Percentiles rank a stretch among this genome's conserved stretches.
These are phyloP conservation scores for Brachionus paranguensis DNA, from an alignment of 1,140 invertebrate genomes.

Conservation along the genomic window DNA sequence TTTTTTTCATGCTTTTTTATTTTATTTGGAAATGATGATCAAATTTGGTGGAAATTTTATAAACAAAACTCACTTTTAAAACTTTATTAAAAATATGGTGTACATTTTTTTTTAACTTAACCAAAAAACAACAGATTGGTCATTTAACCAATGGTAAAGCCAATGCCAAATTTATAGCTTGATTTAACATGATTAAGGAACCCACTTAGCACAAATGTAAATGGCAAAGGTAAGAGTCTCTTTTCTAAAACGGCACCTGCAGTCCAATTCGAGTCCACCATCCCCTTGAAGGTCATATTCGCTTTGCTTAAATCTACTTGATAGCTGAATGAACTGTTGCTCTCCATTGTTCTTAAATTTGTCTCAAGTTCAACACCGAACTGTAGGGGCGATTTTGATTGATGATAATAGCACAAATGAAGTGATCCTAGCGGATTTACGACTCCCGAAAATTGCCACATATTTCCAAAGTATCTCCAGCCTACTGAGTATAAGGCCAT, in stretches of 20 bases:
- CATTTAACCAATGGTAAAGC: constrained; percentile 53
- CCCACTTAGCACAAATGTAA: constrained; percentile 83
- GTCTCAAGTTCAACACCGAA: constrained; percentile 63
- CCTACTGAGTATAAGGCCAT: constrained; percentile 37
- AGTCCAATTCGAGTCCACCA: constrained; percentile 87
- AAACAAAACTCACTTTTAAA: not conserved
- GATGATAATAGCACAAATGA: constrained; percentile 39
- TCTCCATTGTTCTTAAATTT: constrained; percentile 78
- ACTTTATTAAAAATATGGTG: not conserved
- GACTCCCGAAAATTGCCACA: constrained; percentile 18
- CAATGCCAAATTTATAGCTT: constrained; percentile 56
- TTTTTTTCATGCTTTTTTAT: not conserved
- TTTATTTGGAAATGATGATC: not conserved
- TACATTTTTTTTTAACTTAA: not conserved
- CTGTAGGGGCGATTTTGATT: constrained; percentile 9
- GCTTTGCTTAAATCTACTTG: constrained; percentile 93
- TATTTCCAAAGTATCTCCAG: constrained; percentile 33
- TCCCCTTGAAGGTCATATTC: constrained; percentile 85
- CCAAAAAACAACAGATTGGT: not conserved
- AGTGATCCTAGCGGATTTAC: constrained; percentile 31
- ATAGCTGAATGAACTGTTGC: constrained; percentile 84
- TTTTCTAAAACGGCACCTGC: constrained; percentile 86
- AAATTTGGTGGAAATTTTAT: not conserved
- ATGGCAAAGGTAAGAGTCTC: constrained; percentile 76
- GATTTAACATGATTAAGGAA: constrained; percentile 73